Base-by-base conservation (phyloP, 2,888 invertebrate genomes). In the Ophion obscuratus region DNA sequence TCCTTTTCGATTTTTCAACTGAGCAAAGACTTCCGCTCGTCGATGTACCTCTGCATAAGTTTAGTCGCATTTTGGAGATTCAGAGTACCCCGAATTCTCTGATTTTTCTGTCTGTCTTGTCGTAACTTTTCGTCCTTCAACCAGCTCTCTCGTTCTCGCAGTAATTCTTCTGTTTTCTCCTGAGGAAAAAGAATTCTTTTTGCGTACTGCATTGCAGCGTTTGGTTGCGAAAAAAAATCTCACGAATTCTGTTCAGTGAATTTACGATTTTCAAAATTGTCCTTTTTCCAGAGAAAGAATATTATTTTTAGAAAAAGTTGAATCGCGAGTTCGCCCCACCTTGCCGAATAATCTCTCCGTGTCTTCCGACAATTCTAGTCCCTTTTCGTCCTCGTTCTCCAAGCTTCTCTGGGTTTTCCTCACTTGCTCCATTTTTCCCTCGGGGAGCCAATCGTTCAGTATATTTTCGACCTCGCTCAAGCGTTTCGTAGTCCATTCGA, bases 1-100 rank as follows among this genome's bases (percentile, higher is more conserved):
- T 11, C 47, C n/a, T 17, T 73, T 62, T 7, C n/a, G 59, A 11
- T 2, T 47, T 78, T 47, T 44, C 11, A n/a, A 17, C 2, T 40
- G 17, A 86, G 40, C 27, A 81, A 61, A 9, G 70, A 79, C 74
- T 76, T 83, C 61, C 80, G 79, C 11, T 83, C 81, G 20, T 81
- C 70, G 74, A 87, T 87, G 40, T 87, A 85, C 40, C 74, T 83
- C 44, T 87, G 87, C 83, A 85, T 74, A 20, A 87, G 77, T 67
- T 68, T 44, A 17, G 74, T 83, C 40, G 83, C 81, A 10, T 76
- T 86, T 67, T 64, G 11, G 17, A 87, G 71, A 62, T 62, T 70
- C 78, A 61, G 17, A 40, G 53, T 36, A n/a, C 81, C 87, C 40
- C 66, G 70, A 10, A n/a, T 64, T 81, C 74, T 68, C 53, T 75